Base-by-base conservation (phyloP, 2,113 vertebrate species). In the Macquaria australasica region DNA sequence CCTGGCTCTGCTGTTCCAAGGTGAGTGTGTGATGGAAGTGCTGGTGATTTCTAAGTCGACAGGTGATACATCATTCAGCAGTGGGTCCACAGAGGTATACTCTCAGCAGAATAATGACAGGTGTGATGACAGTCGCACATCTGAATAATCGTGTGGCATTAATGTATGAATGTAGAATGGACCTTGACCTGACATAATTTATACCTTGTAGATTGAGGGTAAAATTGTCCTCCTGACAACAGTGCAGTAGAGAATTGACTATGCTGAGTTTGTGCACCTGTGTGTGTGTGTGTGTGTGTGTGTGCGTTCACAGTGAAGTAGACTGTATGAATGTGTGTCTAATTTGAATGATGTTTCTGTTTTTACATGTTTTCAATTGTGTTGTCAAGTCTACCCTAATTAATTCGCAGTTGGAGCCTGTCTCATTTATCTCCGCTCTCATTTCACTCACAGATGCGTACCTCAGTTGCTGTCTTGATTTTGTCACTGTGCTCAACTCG, bases 51-150 rank as follows among this genome's bases (percentile, higher is more conserved):
- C 82, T 89, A 83, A 91, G 93, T 84, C 84, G 95, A 94, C 95
- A 93, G 94, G 94, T 85, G 92, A 95, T 95, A 91, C 93, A 95
- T 95, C 95, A 95, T 94, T 93, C 92, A 91, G 88, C 89, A 91
- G 91, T 23, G 43, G 51, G 73, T 87, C 92, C 88, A 2, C 79
- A 15, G 88, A 92, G 91, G 86, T 80, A 68, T 80, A 59, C 86
- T 89, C 87, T 93, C 93, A 94, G 87, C 88, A 88, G 87, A 89
- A 89, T 90, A 89, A 90, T 93, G 95, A 92, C 92, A 93, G 91
- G 91, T 90, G 85, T 90, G 86, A 90, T 87, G 87, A 89, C 89
- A 92, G 85, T 91, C 64, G 56, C 92, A 91, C 87, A 87, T 94
- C 90, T 92, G 92, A 94, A 93, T 88, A 94, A 93, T 91, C 85